Evolutionary conservation across 1,140 invertebrate genomes (phyloP).

Genomic region (Drosophila ironensis): DNA sequence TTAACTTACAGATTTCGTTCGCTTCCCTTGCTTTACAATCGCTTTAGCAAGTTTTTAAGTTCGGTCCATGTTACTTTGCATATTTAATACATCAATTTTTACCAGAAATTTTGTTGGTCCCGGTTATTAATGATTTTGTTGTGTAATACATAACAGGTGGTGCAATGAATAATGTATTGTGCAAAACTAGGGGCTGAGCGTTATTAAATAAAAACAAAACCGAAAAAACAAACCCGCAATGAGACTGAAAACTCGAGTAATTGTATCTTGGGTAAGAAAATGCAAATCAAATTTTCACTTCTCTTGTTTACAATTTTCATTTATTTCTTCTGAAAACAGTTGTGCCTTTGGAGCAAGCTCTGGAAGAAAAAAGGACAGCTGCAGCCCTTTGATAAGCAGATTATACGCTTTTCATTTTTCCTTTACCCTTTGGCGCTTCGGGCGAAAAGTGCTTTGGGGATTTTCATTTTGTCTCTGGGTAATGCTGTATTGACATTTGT

Average conservation of each 20-base stretch:
- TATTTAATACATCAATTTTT: no score
- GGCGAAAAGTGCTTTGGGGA: slow-evolving; percentile 24
- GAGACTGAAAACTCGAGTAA: slow-evolving; percentile 55
- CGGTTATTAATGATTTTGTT: no score
- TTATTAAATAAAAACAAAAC: slow-evolving; percentile 6
- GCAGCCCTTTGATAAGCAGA: slow-evolving; percentile 67
- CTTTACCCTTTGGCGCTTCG: slow-evolving; percentile 1
- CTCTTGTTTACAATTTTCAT: slow-evolving; percentile 49
- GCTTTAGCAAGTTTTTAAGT: no score
- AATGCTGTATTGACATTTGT: slow-evolving; percentile 54
- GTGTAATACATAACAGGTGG: no score
- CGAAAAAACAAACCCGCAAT: slow-evolving; percentile 13
- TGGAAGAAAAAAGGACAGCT: neutral
- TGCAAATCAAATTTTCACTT: slow-evolving; percentile 68
- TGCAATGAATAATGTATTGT: no score
- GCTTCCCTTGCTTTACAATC: slow-evolving; percentile 21
- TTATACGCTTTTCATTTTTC: slow-evolving; percentile 58
- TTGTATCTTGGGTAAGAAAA: slow-evolving; percentile 38
- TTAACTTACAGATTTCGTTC: slow-evolving; percentile 57
- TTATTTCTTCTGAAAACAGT: slow-evolving; percentile 38
- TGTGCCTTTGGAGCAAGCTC: neutral
- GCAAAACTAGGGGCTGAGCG: no score
- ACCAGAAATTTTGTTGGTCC: no score
- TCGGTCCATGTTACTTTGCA: no score
- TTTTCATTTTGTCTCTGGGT: slow-evolving; percentile 24